These are phyloP conservation scores for Smithornis capensis DNA, from an alignment of 2,113 vertebrate genomes.

Conservation along the genomic window DNA sequence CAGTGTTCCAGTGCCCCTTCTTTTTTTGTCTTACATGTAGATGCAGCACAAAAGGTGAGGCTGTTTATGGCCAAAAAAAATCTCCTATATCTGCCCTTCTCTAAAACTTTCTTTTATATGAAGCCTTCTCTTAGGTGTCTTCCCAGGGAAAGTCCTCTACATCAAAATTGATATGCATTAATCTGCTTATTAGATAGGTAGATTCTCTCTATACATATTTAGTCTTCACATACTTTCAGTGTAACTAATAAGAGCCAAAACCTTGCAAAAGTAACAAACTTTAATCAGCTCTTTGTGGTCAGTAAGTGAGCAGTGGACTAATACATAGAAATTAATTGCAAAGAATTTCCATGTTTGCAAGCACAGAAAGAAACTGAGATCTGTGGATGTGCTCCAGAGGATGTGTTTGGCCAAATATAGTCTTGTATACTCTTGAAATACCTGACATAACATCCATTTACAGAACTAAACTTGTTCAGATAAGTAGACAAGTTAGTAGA, in stretches of 20 bases:
- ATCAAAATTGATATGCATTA: not conserved
- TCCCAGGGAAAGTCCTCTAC: not conserved
- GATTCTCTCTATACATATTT: not conserved
- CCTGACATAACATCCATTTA: not conserved
- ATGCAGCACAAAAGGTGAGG: not conserved
- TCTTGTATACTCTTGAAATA: not conserved
- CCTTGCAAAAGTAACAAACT: not conserved
- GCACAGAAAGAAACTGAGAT: not conserved
- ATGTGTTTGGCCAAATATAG: not conserved
- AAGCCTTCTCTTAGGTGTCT: not conserved
- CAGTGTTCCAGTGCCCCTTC: rapidly evolving
- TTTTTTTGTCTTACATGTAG: not conserved
- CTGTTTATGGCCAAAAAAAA: not conserved
- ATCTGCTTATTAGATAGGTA: not conserved
- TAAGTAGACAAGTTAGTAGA: not conserved
- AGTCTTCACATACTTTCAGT: not conserved
- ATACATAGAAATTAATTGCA: not conserved
- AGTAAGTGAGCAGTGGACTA: not conserved
- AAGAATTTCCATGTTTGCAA: not conserved
- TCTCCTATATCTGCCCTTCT: not conserved
- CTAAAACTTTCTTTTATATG: not conserved
- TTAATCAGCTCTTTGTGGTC: not conserved
- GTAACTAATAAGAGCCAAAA: not conserved
- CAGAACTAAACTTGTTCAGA: not conserved
- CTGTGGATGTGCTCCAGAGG: not conserved